Evolutionary conservation across 2,797 vertebrate species (phyloP).

Genomic region (Graptemys geographica): DNA sequence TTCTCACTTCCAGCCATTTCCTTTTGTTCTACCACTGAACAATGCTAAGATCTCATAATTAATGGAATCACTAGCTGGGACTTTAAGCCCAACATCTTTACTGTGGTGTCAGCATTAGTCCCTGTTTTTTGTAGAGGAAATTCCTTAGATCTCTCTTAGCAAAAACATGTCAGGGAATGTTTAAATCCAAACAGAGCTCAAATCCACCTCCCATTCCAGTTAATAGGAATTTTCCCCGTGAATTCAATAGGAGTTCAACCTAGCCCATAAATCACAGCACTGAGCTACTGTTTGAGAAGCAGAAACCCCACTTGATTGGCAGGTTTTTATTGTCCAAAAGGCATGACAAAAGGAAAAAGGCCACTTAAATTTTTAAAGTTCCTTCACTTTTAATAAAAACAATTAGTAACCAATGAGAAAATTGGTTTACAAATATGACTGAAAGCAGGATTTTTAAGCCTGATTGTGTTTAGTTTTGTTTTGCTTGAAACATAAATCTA

Average conservation of each 20-base stretch:
- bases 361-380: neutral
- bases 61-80: neutral
- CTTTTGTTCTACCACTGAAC: conserved; percentile 11
- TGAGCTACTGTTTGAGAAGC: neutral
- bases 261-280: rapidly evolving
- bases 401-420: neutral
- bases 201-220: neutral
- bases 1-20: neutral
- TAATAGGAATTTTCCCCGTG: neutral
- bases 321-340: neutral
- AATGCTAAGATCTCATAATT: neutral
- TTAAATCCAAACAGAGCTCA: rapidly evolving
- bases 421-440: neutral
- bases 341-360: neutral
- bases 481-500: neutral
- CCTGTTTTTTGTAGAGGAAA: neutral
- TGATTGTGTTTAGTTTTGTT: neutral
- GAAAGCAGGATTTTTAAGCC: neutral
- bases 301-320: rapidly evolving
- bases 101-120: neutral
- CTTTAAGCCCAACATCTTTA: neutral
- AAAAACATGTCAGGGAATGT: neutral
- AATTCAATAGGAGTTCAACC: neutral
- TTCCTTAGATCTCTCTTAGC: neutral
- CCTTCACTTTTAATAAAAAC: neutral